Base-by-base conservation (phyloP, 2,888 invertebrate species). In the Bugula neritina region DNA sequence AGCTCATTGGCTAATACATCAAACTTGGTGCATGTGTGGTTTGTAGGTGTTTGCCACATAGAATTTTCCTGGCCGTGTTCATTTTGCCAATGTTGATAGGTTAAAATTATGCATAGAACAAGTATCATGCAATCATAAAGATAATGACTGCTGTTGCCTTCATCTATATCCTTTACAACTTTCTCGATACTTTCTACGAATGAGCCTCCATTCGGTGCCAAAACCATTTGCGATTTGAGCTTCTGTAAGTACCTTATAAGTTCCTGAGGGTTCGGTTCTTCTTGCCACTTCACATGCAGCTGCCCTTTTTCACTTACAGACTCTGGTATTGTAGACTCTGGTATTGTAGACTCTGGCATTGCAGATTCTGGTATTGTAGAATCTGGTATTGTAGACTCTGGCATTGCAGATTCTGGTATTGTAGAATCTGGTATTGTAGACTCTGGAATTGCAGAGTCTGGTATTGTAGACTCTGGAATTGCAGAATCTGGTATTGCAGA, bases 181-280 rank as follows among this genome's bases (percentile, higher is more conserved):
- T 70, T 70, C 10, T 52, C 52, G 10, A 70, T 70, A 23, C 52
- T 54, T 25, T 70, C 70, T 3, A 31, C n/a, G 25, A 70, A 70
- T 29, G 70, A 70, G 5, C 70, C 70, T n/a, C 70, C 70, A 29
- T 29, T 54, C 34, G 70, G 70, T 5, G 70, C 43, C 10, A 54
- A 29, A 27, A 70, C 52, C 52, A 70, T 54, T 17, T 70, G 70
- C 1, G 70, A 3, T 29, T 54, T 70, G 23, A 70, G 70, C 23
- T 70, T 70, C 2, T 29, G 52, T 2, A 70, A 23, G 29, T 23
- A 3, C 52, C 70, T 54, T 2, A 70, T 43, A 5, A 70, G 35
- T 3, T 70, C 29, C 25, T 43, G 43, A n/a, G 35, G 5, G 70
- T 52, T 13, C 5, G 54, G 23, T 27, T 43, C 35, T 3, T 70